These are phyloP conservation scores for Dasyornis broadbenti DNA, from an alignment of 2,113 vertebrate species.

Conservation along the genomic window DNA sequence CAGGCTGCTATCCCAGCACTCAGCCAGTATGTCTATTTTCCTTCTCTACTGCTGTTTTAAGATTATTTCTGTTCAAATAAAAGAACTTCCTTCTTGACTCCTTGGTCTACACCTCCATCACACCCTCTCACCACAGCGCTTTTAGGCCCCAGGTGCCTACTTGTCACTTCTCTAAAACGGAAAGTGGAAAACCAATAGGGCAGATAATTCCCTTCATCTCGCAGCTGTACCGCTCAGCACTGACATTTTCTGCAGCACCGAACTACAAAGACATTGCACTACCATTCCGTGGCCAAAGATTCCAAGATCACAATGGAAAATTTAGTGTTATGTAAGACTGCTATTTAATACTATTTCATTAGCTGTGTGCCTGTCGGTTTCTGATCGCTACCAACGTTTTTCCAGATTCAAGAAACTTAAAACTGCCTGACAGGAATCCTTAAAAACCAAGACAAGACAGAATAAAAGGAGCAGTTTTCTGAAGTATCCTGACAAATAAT, in stretches of 20 bases:
- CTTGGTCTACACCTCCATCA: neutral
- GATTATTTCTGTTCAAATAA: neutral
- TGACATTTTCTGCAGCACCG: fast-evolving
- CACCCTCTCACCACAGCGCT: neutral
- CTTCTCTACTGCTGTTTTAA: neutral
- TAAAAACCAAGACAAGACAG: neutral
- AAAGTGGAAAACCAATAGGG: fast-evolving
- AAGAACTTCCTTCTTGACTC: neutral
- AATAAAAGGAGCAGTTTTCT: neutral
- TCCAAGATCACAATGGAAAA: neutral
- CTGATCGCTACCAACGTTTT: fast-evolving
- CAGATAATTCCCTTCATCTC: neutral
- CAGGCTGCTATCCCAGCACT: fast-evolving
- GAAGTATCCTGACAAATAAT: neutral
- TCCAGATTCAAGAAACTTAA: neutral
- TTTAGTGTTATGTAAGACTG: neutral
- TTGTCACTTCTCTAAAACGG: neutral
- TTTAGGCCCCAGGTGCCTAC: too few relatives aligned
- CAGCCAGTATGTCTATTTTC: neutral
- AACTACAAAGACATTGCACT: neutral
- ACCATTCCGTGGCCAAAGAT: neutral
- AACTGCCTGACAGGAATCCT: fast-evolving
- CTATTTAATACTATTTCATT: neutral
- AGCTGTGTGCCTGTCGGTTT: neutral
- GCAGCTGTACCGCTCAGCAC: neutral